phyloP scores from a whole-genome alignment of 2,888 invertebrate species.

The Pristionchus maxplancki region DNA sequence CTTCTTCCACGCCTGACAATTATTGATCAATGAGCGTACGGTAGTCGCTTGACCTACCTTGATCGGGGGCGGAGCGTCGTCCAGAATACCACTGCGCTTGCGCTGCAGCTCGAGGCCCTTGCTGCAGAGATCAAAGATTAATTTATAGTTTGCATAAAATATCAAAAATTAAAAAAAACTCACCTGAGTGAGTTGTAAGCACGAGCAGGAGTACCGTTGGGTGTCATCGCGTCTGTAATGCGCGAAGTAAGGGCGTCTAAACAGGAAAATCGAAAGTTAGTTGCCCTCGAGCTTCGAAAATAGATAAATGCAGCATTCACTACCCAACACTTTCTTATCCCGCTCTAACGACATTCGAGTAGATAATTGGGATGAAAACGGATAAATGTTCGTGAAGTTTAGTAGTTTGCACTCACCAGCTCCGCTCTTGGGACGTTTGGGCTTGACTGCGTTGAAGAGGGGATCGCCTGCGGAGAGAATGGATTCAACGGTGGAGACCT shows the following conservation, averaged over 20 bases:
- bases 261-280: background rate
- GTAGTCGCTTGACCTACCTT: background rate
- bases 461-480: background rate
- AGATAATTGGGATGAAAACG: no score
- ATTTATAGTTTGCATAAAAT: background rate
- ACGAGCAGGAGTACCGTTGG: constrained; percentile 7
- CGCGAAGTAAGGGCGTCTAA: no score
- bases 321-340: no score
- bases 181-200: constrained; percentile 45
- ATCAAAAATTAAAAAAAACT: background rate
- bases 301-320: no score
- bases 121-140: constrained; percentile 23
- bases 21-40: background rate
- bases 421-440: constrained; percentile 14
- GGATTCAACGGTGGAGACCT: constrained; percentile 20
- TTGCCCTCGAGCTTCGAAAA: background rate
- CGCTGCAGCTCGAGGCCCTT: constrained; percentile 40
- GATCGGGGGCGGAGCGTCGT: constrained; percentile 11
- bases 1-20: constrained; percentile 43
- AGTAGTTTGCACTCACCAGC: background rate
- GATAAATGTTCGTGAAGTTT: no score
- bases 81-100: constrained; percentile 5
- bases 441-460: background rate
- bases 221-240: background rate
- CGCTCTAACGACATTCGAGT: no score